Base-by-base conservation (phyloP, 2,888 invertebrate species). In the Yponomeuta evonymella region DNA sequence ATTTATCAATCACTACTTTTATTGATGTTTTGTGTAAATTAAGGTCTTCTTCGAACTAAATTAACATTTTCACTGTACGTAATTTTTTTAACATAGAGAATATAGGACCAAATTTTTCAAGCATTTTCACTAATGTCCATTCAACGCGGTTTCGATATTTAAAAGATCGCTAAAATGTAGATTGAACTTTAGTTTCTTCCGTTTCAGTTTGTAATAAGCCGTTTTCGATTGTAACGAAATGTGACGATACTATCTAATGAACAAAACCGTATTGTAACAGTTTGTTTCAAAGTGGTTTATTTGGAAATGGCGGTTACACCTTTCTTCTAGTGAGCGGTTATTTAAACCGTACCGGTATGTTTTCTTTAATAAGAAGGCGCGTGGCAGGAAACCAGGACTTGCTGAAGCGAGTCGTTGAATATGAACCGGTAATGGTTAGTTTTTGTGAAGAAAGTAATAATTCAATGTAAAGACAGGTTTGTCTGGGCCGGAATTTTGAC, bases 331-430 rank as follows among this genome's bases (percentile, higher is more conserved):
- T 36, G n/a, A 51, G 11, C 3, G 5, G 12, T 10, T 36, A 63
- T 63, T 63, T 62, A 48, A 67, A 36, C 75, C 71, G 77, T 80
- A 83, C 83, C 81, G 81, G 86, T 84, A 82, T 86, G 79, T 86
- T 88, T 89, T 87, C 83, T 85, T 88, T 88, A 88, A 90, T 90
- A 90, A 89, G 88, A 89, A 88, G 85, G 74, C 88, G 83, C 85
- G 88, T 87, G 89, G 85, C 86, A 71, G 82, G 86, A 77, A 78
- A 70, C 68, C 72, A 73, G 23, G 51, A 68, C 67, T 71, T 30
- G 68, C 66, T 48, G 48, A 65, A 29, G 70, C 70, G 48, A 15
- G 70, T 23, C 30, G 63, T 62, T 62, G 51, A 58, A 58, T 58
- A 58, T 58, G 51, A 58, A 58, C 15, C 3, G 51, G 51, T 15